These are phyloP conservation scores for Galeruca laticollis DNA, from an alignment of 2,888 invertebrate species.

Conservation along the genomic window DNA sequence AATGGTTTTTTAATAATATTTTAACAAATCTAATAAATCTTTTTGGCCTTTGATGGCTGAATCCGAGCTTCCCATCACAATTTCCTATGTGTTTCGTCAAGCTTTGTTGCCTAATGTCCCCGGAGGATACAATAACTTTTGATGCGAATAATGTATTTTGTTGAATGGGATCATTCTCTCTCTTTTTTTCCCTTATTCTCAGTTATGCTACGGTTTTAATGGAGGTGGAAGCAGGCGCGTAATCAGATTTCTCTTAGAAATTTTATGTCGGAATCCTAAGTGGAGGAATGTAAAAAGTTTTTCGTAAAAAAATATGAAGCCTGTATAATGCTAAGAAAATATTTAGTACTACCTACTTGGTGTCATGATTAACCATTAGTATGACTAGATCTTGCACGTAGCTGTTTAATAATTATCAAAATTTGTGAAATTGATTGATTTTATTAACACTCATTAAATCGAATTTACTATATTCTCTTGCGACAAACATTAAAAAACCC, in stretches of 20 bases:
- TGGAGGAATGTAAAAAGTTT: not conserved
- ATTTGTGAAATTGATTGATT: too few species aligned
- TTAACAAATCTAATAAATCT: conserved; percentile 38
- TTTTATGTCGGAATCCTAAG: not conserved
- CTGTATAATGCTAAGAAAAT: too few species aligned
- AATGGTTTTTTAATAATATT: conserved; percentile 31
- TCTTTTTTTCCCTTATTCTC: conserved; percentile 10
- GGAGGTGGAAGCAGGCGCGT: conserved; percentile 13
- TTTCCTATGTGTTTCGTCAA: conserved; percentile 32
- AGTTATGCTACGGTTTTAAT: conserved; percentile 5
- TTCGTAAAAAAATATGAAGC: too few species aligned
- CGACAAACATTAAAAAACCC: too few species aligned
- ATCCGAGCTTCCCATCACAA: conserved; percentile 19
- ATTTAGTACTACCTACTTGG: too few species aligned
- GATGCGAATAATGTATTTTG: conserved; percentile 31
- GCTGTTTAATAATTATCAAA: too few species aligned
- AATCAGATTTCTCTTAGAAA: not conserved
- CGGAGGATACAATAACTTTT: conserved; percentile 32
- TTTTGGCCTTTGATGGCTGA: conserved; percentile 29
- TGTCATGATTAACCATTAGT: too few species aligned
- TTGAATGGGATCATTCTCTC: conserved; percentile 14
- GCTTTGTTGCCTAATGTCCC: conserved; percentile 33
- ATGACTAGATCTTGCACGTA: too few species aligned
- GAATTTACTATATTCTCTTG: too few species aligned
- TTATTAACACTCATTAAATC: too few species aligned